A percentile compares a stretch with the other conserved stretches of the same genome.
Conservation (phyloP, 2,888 invertebrate genomes). For the Caenorhabditis angaria region DNA sequence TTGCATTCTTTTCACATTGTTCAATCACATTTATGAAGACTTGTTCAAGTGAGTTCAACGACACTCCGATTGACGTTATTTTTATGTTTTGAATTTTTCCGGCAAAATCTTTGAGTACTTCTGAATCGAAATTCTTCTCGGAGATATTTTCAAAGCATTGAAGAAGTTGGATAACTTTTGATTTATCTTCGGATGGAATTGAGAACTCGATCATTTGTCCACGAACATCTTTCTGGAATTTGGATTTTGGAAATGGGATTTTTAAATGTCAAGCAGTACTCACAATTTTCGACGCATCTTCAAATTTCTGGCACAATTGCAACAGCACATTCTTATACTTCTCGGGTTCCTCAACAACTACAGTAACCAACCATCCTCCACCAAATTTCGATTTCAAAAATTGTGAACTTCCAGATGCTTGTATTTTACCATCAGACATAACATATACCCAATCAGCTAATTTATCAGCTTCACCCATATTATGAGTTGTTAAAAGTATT, state of each 20-base stretch:
- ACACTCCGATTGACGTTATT: slow-evolving; percentile 57
- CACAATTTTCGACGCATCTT: slow-evolving; percentile 3
- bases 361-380: slow-evolving; percentile 60
- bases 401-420: slow-evolving; percentile 57
- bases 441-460: slow-evolving; percentile 67
- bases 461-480: slow-evolving; percentile 70
- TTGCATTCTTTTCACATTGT: background rate
- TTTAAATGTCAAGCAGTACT: too few relatives aligned
- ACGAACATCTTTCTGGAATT: slow-evolving; percentile 25
- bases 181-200: slow-evolving; percentile 34
- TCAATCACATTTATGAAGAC: background rate
- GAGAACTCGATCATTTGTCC: slow-evolving; percentile 52
- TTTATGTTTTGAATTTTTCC: slow-evolving; percentile 8
- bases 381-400: slow-evolving; percentile 64
- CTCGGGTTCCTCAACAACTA: slow-evolving; percentile 36
- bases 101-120: slow-evolving; percentile 5
- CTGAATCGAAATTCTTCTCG: slow-evolving; percentile 15
- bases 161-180: slow-evolving; percentile 44
- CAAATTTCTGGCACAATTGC: slow-evolving; percentile 7
- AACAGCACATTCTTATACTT: background rate
- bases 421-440: slow-evolving; percentile 64
- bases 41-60: slow-evolving; percentile 66
- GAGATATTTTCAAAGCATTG: slow-evolving; percentile 51
- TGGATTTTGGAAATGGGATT: too few relatives aligned
- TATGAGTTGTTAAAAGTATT: slow-evolving; percentile 69